Base-by-base conservation (phyloP, 2,113 vertebrate species). In the Eidolon helvum region DNA sequence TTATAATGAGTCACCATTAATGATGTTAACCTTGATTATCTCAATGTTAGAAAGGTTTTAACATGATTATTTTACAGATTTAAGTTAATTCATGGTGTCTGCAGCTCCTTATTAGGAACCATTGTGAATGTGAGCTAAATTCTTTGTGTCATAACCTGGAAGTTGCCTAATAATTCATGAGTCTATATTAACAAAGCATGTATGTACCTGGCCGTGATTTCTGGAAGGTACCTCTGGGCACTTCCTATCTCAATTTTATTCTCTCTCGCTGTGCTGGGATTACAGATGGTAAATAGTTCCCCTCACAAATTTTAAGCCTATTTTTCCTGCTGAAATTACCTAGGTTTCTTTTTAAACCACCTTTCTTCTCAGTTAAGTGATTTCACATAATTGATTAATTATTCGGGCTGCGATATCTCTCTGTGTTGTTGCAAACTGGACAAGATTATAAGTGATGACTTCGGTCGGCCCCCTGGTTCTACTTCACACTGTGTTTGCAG, bases 311-410 rank as follows among this genome's bases (percentile, higher is more conserved):
- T 68, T 57, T 90, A 74, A 95, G 45, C 43, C 55, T 30, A 16
- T 80, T 90, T 87, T 75, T 50, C 75, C 40, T 77, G 72, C 48
- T 69, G 19, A 71, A 87, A 87, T 90, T 69, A 80, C 80, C 71
- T 59, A 30, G 28, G 43, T 87, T 89, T 97, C 80, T 95, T 97
- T 95, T 87, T 35, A 96, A 90, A 74, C 69, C 45, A 66, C 80
- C 68, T 94, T 90, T 96, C 85, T 92, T 88, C 75, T 72, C 53
- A 40, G 48, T 38, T 65, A 87, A 91, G 78, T 72, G 87, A 78
- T 93, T 93, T 80, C 40, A 66, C 45, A 10, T 84, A 69, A 88
- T 82, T 33, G 84, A 90, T 90, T 80, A 96, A 77, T 94, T 85
- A 19, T 71, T 65, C 38, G n/a, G 80, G 38, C 63, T 59, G 53